phyloP scores from a whole-genome alignment of 2,113 vertebrate genomes.

The Eudyptes chrysolophus region DNA sequence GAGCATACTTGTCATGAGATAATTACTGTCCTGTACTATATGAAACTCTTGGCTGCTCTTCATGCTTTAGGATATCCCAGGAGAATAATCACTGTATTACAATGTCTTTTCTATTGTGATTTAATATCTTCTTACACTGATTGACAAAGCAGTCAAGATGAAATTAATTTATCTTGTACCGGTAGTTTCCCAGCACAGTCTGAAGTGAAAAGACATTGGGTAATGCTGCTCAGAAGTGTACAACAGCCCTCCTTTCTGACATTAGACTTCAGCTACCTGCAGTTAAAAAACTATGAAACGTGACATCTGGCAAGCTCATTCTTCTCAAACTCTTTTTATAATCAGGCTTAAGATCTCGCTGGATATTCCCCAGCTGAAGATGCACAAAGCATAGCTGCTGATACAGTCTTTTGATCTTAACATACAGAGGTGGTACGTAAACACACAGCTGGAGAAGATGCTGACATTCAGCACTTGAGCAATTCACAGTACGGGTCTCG shows the following conservation, averaged over 20 bases:
- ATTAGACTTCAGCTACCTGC: not conserved
- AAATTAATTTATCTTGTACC: not conserved
- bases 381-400: not conserved
- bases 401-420: not conserved
- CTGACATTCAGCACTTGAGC: not conserved
- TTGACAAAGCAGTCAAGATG: constrained; percentile 16
- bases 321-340: not conserved
- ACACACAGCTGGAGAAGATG: not conserved
- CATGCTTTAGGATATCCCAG: not conserved
- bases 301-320: not conserved
- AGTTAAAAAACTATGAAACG: not conserved
- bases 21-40: constrained; percentile 38
- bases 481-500: accelerated
- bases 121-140: constrained; percentile 13
- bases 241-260: not conserved
- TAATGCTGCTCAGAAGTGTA: not conserved
- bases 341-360: not conserved
- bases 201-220: not conserved
- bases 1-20: not conserved
- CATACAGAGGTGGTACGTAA: not conserved
- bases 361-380: not conserved
- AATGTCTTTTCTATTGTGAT: constrained; percentile 15
- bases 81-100: constrained; percentile 17
- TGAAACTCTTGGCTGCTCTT: constrained; percentile 44
- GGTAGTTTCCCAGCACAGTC: not conserved